phyloP scores from a whole-genome alignment of 2,888 invertebrate species.

The Lasius platythorax region DNA sequence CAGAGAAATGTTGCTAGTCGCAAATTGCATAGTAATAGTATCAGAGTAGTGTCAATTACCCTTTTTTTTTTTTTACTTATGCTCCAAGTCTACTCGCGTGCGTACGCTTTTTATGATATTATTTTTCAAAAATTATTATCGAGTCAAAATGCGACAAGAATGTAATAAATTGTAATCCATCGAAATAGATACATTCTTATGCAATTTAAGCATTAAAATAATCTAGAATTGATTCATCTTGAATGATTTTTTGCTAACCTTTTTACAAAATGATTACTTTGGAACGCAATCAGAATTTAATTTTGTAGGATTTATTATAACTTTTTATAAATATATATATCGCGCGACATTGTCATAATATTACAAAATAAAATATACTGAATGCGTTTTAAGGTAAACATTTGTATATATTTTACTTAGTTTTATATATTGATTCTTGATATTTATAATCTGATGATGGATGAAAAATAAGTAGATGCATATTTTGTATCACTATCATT shows the following conservation, averaged over 20 bases:
- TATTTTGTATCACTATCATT: not conserved
- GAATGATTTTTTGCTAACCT: not conserved
- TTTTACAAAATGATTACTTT: not conserved
- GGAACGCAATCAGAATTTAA: not conserved
- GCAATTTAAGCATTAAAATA: slow-evolving; percentile 20
- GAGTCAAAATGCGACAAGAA: slow-evolving; percentile 6
- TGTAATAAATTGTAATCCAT: slow-evolving; percentile 32
- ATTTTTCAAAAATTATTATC: not conserved
- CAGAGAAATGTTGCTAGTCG: slow-evolving; percentile 31
- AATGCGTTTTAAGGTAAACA: not conserved
- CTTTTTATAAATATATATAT: not conserved
- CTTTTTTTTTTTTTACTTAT: slow-evolving; percentile 9
- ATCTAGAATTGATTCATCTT: not conserved
- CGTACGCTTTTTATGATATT: not conserved
- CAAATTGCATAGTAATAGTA: slow-evolving; percentile 39
- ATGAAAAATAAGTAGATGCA: not conserved
- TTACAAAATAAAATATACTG: not conserved
- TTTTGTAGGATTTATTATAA: not conserved
- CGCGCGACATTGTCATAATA: not conserved
- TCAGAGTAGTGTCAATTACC: not conserved
- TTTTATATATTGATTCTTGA: not conserved
- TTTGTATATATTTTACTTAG: not conserved
- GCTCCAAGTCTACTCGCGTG: not conserved
- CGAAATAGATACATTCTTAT: not conserved
- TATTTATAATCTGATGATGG: not conserved